phyloP scores from a whole-genome alignment of 2,113 vertebrate genomes.

The Sylvia atricapilla region DNA sequence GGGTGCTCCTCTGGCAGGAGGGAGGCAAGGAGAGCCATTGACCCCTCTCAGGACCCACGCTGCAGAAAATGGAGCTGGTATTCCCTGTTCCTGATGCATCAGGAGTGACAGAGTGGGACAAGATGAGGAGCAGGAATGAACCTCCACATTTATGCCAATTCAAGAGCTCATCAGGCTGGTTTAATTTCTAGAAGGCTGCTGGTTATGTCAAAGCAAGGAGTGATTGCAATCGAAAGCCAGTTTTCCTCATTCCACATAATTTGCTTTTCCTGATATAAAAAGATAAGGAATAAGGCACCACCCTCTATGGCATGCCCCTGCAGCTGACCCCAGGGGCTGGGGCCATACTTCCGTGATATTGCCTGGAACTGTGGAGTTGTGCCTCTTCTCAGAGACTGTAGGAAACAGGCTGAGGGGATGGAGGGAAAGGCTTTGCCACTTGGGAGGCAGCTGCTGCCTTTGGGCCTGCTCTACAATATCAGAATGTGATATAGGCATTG shows the following conservation, averaged over 20 bases:
- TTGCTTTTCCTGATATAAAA: neutral
- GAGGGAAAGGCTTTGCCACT: neutral
- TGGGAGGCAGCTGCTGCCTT: neutral
- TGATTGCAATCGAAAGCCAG: accelerated
- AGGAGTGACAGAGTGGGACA: neutral
- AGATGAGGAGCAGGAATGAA: neutral
- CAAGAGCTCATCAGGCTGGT: neutral
- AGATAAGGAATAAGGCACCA: neutral
- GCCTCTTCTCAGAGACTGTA: neutral
- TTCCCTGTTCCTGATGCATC: neutral
- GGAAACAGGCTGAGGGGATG: neutral
- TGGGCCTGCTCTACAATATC: neutral
- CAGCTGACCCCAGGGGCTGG: neutral
- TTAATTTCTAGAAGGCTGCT: neutral
- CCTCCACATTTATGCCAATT: neutral
- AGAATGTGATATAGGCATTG: accelerated
- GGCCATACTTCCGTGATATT: accelerated
- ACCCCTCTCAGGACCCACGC: accelerated
- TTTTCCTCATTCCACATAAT: neutral
- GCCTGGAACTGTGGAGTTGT: neutral
- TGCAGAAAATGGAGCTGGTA: accelerated
- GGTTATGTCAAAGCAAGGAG: neutral
- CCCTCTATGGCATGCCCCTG: accelerated
- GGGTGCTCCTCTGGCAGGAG: neutral
- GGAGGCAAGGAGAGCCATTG: neutral